Percentiles rank a stretch among this genome's conserved stretches.
Conservation (phyloP, 2,797 vertebrate species). For the Tachyglossus aculeatus region DNA sequence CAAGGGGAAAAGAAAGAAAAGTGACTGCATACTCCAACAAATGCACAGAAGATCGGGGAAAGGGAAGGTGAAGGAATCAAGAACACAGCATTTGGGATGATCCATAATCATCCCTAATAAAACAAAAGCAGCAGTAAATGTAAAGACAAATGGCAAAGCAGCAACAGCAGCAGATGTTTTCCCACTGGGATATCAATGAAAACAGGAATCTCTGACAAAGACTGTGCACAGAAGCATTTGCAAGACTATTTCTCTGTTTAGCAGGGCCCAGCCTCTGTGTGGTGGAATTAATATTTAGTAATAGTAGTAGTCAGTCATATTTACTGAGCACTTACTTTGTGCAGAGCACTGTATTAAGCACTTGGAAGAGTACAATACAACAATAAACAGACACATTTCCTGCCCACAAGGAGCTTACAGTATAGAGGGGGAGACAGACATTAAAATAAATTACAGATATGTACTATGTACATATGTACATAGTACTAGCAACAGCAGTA, state of each 20-base stretch:
- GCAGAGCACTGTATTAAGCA: too few species aligned
- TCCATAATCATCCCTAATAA: slow-evolving; percentile 24
- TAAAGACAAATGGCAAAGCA: slow-evolving; percentile 51
- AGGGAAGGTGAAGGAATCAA: neutral
- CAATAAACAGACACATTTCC: too few species aligned
- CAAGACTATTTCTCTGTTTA: slow-evolving; percentile 16
- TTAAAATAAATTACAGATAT: too few species aligned
- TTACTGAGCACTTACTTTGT: too few species aligned
- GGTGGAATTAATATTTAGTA: too few species aligned
- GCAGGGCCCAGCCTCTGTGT: neutral
- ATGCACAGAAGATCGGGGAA: neutral
- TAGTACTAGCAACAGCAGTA: too few species aligned
- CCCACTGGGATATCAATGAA: slow-evolving; percentile 58
- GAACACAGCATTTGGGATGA: neutral
- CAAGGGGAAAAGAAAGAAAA: neutral
- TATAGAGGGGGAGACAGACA: too few species aligned
- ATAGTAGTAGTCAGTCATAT: too few species aligned
- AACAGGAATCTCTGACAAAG: slow-evolving; percentile 31
- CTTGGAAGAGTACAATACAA: too few species aligned
- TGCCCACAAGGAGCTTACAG: too few species aligned
- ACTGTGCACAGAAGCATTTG: neutral
- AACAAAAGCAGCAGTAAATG: slow-evolving; percentile 33
- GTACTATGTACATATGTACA: too few species aligned
- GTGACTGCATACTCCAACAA: neutral
- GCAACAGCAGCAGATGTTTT: slow-evolving; percentile 60